These are phyloP conservation scores for Dallia pectoralis DNA, from an alignment of 2,797 vertebrate species.

Conservation along the genomic window DNA sequence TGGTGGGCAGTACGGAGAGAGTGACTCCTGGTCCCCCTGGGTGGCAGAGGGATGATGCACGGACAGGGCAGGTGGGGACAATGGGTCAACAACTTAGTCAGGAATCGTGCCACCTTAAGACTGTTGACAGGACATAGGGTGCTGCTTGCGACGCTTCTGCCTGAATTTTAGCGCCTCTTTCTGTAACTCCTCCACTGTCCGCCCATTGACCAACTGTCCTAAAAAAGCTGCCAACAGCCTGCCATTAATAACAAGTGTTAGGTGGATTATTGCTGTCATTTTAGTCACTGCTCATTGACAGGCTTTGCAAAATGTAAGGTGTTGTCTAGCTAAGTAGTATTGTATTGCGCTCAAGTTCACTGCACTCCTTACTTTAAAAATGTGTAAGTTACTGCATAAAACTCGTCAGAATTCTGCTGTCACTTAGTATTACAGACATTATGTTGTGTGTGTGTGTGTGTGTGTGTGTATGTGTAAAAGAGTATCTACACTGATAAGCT, in stretches of 20 bases:
- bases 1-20: constrained; percentile 63
- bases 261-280: constrained; percentile 41
- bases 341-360: neutral
- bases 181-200: constrained; percentile 72
- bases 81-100: constrained; percentile 79
- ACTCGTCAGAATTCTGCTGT: too few relatives aligned
- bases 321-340: neutral
- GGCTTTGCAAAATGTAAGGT: constrained; percentile 21
- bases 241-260: constrained; percentile 69
- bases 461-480: too few relatives aligned
- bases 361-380: too few relatives aligned
- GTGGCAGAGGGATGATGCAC: constrained; percentile 44
- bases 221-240: constrained; percentile 77
- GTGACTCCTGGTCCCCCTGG: constrained; percentile 38
- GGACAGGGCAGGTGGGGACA: constrained; percentile 76
- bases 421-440: too few relatives aligned
- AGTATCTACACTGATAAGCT: too few relatives aligned
- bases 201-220: constrained; percentile 82
- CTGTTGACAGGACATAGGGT: constrained; percentile 75
- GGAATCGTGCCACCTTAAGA: constrained; percentile 67
- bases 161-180: constrained; percentile 80
- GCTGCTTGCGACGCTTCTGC: constrained; percentile 72
- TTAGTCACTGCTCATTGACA: constrained; percentile 39
- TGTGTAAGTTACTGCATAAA: too few relatives aligned
- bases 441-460: too few relatives aligned